Evolutionary conservation across 2,888 invertebrate species (phyloP).

Genomic region (Gibbula magus): DNA sequence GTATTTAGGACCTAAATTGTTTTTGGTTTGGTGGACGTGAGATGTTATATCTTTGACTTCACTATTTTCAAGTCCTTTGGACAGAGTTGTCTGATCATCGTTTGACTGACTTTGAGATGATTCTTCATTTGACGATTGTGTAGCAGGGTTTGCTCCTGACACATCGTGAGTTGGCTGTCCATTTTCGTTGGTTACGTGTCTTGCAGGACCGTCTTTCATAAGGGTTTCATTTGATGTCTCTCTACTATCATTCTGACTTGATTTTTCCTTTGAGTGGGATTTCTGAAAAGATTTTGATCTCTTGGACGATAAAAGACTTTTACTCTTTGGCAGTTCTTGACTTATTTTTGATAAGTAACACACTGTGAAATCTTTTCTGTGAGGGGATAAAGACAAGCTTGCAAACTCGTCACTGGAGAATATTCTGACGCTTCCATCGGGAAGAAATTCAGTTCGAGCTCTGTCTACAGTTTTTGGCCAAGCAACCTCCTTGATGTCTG

Average conservation of each 20-base stretch:
- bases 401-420: constrained; percentile 67
- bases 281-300: background rate
- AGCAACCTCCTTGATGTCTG: constrained; percentile 56
- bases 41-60: too few relatives aligned
- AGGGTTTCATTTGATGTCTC: too few relatives aligned
- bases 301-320: background rate
- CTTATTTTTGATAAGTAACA: constrained; percentile 65
- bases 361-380: constrained; percentile 66
- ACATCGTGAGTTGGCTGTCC: too few relatives aligned
- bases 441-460: constrained; percentile 52
- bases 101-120: too few relatives aligned
- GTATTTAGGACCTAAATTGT: background rate
- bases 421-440: constrained; percentile 63
- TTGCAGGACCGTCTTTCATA: too few relatives aligned
- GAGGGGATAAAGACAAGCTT: constrained; percentile 65
- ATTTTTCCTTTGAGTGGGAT: background rate
- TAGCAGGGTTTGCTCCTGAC: too few relatives aligned
- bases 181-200: too few relatives aligned
- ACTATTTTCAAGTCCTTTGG: too few relatives aligned
- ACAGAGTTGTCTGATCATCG: too few relatives aligned
- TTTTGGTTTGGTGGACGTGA: too few relatives aligned
- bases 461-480: constrained; percentile 57
- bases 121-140: too few relatives aligned
- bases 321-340: constrained; percentile 37
- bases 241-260: background rate